Evolutionary conservation across 2,113 vertebrate species (phyloP).

Genomic region (Centropristis striata): DNA sequence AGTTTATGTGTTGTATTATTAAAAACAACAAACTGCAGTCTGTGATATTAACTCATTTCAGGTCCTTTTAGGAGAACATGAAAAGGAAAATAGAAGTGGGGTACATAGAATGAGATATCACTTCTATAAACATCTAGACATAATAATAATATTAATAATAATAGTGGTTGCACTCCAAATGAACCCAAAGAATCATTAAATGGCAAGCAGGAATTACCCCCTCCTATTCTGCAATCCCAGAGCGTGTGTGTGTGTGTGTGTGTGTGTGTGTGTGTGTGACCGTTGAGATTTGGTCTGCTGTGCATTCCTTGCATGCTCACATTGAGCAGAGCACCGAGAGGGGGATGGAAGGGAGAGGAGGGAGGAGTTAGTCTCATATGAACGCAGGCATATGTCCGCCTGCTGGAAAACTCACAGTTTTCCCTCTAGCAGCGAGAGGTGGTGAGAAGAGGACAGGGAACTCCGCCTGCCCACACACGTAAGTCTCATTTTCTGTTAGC

Average conservation of each 20-base stretch:
- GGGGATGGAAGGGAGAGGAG: slow-evolving; percentile 41
- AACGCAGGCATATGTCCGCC: slow-evolving; percentile 22
- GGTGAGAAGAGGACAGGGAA: slow-evolving; percentile 49
- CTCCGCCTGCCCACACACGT: slow-evolving; percentile 34
- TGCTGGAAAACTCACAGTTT: slow-evolving; percentile 28
- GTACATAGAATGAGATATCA: neutral
- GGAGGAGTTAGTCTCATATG: slow-evolving; percentile 63
- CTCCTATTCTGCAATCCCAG: neutral
- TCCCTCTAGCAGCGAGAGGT: slow-evolving; percentile 22
- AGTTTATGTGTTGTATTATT: neutral
- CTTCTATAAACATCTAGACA: neutral
- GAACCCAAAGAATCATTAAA: neutral
- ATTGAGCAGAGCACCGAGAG: slow-evolving; percentile 18
- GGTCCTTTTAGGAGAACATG: neutral
- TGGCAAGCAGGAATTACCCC: neutral
- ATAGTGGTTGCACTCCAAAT: neutral
- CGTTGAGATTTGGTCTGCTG: slow-evolving; percentile 8
- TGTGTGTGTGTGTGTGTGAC: neutral
- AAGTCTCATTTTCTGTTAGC: slow-evolving; percentile 35
- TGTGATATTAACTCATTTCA: neutral
- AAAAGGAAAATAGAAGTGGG: neutral
- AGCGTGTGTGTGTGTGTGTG: neutral
- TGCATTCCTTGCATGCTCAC: slow-evolving; percentile 56
- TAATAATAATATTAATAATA: too few relatives aligned
- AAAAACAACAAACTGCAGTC: neutral